Percentiles rank a stretch among this genome's conserved stretches.
Evolutionary conservation across 2,113 vertebrate genomes (phyloP).

Genomic region (Tupaia tana): DNA sequence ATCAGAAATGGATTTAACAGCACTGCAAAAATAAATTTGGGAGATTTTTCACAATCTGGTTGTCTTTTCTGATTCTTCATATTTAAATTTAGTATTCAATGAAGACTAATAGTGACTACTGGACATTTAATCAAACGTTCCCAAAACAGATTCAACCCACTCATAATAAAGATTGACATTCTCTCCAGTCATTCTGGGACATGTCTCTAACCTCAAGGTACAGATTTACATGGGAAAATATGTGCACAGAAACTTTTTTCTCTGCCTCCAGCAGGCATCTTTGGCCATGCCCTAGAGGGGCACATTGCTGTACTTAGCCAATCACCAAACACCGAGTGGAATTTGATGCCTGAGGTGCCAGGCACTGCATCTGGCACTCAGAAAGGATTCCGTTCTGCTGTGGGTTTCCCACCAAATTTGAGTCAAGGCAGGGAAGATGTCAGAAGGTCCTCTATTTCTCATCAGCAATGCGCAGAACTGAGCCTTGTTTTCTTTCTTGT

Average conservation of each 20-base stretch:
- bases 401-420: background rate
- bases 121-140: conserved; percentile 65
- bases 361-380: background rate
- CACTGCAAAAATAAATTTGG: conserved; percentile 78
- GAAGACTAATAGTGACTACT: conserved; percentile 72
- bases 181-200: background rate
- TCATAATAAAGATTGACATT: conserved; percentile 35
- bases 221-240: background rate
- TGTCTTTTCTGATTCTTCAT: conserved; percentile 74
- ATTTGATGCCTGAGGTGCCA: background rate
- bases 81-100: conserved; percentile 74
- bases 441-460: background rate
- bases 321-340: accelerated
- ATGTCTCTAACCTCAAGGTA: background rate
- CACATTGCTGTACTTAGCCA: accelerated
- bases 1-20: conserved; percentile 83
- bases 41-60: conserved; percentile 80
- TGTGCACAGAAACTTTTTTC: accelerated
- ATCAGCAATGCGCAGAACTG: background rate
- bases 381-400: background rate
- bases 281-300: accelerated
- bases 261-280: background rate
- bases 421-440: background rate
- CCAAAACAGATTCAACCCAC: conserved; percentile 24
- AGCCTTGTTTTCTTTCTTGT: background rate